Evolutionary conservation across 2,797 vertebrate genomes (phyloP).

Genomic region (Hoplostethus mediterraneus): DNA sequence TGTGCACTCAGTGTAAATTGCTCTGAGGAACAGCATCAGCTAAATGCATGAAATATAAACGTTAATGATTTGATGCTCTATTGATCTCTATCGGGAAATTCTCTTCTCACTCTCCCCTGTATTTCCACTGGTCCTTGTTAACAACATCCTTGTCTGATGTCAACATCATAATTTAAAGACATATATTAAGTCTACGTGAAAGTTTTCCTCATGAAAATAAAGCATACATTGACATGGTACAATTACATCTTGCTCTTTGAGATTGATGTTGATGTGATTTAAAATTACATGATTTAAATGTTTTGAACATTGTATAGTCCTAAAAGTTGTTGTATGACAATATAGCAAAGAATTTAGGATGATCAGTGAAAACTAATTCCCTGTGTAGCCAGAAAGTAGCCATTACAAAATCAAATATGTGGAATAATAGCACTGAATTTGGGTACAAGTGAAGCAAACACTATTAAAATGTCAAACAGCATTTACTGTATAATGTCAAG

Average conservation of each 20-base stretch:
- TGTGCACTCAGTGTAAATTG: not conserved
- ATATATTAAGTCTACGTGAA: not conserved
- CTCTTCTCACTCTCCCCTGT: too few species aligned
- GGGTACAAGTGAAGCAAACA: not conserved
- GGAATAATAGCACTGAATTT: not conserved
- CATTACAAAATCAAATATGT: not conserved
- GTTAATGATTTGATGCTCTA: too few species aligned
- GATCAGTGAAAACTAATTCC: not conserved
- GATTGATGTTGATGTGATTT: not conserved
- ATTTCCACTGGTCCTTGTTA: too few species aligned
- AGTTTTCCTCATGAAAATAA: not conserved
- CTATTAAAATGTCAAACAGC: not conserved
- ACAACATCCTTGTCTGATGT: too few species aligned
- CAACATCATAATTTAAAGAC: too few species aligned
- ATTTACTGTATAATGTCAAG: too few species aligned
- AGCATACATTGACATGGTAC: too few species aligned
- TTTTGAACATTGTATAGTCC: not conserved
- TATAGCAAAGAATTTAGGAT: not conserved
- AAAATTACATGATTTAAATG: not conserved
- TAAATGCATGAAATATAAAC: too few species aligned
- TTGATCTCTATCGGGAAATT: too few species aligned
- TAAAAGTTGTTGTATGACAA: not conserved
- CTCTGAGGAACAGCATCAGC: not conserved
- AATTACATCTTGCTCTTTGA: too few species aligned
- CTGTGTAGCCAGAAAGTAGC: not conserved